Conservation (phyloP, 1,140 invertebrate species). For the Acyrthosiphon pisum region DNA sequence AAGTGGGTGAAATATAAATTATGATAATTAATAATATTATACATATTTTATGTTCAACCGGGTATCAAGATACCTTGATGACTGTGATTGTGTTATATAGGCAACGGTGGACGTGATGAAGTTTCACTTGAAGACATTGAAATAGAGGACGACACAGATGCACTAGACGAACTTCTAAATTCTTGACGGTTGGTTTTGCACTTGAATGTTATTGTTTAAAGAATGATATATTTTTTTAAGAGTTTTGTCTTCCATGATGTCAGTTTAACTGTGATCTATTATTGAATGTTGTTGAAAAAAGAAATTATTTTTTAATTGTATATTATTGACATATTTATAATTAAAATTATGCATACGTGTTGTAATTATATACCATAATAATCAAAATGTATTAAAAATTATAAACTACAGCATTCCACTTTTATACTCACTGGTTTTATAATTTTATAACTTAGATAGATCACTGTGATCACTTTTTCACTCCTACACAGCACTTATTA, state of each 20-base stretch:
- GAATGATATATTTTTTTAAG: slow-evolving; percentile 1
- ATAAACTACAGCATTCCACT: slow-evolving; percentile 26
- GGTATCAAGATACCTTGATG: background rate
- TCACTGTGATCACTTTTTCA: background rate
- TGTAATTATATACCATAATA: slow-evolving; percentile 10
- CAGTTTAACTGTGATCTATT: slow-evolving; percentile 44
- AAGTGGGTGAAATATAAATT: background rate
- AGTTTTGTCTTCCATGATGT: slow-evolving; percentile 47
- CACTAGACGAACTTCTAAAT: slow-evolving; percentile 64
- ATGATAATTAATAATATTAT: background rate
- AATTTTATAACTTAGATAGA: background rate
- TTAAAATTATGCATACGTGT: background rate
- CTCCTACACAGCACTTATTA: background rate
- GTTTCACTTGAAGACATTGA: slow-evolving; percentile 67
- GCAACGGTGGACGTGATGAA: slow-evolving; percentile 58
- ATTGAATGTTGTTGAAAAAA: slow-evolving; percentile 32
- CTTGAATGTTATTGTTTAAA: slow-evolving; percentile 28
- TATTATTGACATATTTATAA: slow-evolving; percentile 35
- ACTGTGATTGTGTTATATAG: slow-evolving; percentile 56
- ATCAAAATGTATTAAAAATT: slow-evolving; percentile 38
- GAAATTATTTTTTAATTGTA: slow-evolving; percentile 28
- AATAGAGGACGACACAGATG: slow-evolving; percentile 66
- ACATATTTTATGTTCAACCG: background rate
- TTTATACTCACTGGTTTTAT: background rate
- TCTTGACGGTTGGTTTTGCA: slow-evolving; percentile 29